phyloP scores from a whole-genome alignment of 2,113 vertebrate species.

The Apeltes quadracus region DNA sequence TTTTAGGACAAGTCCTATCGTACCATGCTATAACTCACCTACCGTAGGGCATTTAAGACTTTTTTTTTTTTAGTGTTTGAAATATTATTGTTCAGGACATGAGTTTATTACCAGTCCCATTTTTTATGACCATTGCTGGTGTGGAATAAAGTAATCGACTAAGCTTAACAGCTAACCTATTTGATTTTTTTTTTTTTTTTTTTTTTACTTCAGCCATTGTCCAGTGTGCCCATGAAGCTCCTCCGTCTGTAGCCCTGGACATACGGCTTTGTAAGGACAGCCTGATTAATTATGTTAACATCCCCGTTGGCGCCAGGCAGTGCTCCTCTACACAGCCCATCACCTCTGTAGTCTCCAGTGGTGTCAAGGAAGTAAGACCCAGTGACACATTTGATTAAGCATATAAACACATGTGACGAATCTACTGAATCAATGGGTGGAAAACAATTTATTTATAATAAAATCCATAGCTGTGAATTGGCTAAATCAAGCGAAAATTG shows the following conservation, averaged over 20 bases:
- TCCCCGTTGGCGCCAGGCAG: slow-evolving; percentile 85
- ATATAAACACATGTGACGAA: no score
- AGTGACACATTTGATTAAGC: slow-evolving; percentile 17
- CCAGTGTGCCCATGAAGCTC: not conserved
- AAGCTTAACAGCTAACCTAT: not conserved
- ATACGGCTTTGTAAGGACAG: slow-evolving; percentile 57
- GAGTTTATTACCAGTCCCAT: no score
- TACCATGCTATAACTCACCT: no score
- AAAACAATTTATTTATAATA: slow-evolving; percentile 18
- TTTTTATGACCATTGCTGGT: not conserved
- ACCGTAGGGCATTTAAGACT: no score
- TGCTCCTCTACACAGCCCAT: slow-evolving; percentile 84
- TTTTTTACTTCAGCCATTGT: slow-evolving; percentile 22
- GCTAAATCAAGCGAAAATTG: not conserved
- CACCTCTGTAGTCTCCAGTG: slow-evolving; percentile 26
- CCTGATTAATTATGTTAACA: slow-evolving; percentile 84
- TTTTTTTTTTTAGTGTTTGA: not conserved
- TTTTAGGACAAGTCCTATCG: no score
- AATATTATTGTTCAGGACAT: not conserved
- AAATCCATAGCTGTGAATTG: not conserved
- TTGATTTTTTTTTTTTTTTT: no score
- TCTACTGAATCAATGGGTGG: not conserved
- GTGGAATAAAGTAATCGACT: not conserved
- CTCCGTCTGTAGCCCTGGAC: slow-evolving; percentile 1
- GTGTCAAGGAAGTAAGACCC: slow-evolving; percentile 81